Conservation (phyloP, 2,888 invertebrate genomes). For the Dryomyza anilis region DNA sequence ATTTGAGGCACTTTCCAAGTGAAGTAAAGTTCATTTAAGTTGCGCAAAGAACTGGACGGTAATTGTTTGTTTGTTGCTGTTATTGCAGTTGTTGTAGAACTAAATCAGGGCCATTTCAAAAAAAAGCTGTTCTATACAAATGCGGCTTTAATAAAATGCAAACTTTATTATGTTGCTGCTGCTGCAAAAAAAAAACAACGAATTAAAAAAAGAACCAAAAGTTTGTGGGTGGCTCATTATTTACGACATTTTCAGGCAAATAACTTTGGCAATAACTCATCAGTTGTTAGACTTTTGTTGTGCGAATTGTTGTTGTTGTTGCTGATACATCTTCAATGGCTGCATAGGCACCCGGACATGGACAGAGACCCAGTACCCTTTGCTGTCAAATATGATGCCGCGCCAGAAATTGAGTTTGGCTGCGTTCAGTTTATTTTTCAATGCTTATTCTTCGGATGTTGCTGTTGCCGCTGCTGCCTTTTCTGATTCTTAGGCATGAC, state of each 20-base stretch:
- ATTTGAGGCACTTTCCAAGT: too few species aligned
- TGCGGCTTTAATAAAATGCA: too few species aligned
- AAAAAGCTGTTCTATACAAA: too few species aligned
- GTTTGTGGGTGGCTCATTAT: conserved; percentile 27
- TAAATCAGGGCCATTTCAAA: too few species aligned
- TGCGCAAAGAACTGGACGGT: too few species aligned
- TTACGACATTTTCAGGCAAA: conserved; percentile 33
- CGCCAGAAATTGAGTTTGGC: conserved; percentile 19
- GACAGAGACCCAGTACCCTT: too few species aligned
- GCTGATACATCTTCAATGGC: conserved; percentile 11
- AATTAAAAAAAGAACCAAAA: neutral
- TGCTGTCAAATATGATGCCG: conserved; percentile 30
- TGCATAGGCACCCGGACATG: conserved; percentile 5
- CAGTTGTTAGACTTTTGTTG: conserved; percentile 18
- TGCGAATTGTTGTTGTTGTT: neutral
- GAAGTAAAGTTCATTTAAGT: too few species aligned
- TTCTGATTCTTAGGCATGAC: conserved; percentile 13
- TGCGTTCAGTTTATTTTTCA: conserved; percentile 16
- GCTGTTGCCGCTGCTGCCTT: too few species aligned
- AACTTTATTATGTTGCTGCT: too few species aligned
- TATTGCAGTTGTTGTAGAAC: too few species aligned
- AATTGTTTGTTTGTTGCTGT: too few species aligned
- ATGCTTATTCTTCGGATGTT: neutral
- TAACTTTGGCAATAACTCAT: conserved; percentile 35
- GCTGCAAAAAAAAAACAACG: neutral